These are phyloP conservation scores for Machimus rusticus DNA, from an alignment of 2,888 invertebrate species.

Conservation along the genomic window DNA sequence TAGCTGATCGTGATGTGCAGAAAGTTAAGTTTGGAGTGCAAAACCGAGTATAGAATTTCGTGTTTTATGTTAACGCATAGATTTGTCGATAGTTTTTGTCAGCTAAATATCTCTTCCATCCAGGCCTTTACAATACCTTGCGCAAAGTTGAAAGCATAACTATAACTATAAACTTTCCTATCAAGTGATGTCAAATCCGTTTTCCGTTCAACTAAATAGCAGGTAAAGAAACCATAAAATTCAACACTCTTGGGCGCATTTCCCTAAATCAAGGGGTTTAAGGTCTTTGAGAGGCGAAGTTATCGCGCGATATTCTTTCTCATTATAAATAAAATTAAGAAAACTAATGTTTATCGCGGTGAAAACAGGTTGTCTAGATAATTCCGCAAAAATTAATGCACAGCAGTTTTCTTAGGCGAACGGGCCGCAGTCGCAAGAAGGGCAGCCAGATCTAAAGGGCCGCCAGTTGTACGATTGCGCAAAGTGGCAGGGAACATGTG, in stretches of 20 bases:
- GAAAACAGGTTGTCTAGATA: conserved; percentile 47
- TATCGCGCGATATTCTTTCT: conserved; percentile 16
- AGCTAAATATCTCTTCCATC: background rate
- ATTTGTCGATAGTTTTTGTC: background rate
- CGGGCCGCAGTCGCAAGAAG: conserved; percentile 19
- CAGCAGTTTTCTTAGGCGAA: conserved; percentile 25
- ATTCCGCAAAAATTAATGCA: conserved; percentile 43
- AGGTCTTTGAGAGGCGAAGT: conserved; percentile 5
- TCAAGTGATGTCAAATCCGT: background rate
- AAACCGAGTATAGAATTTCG: no score
- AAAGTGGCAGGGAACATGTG: conserved; percentile 45
- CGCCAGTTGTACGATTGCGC: conserved; percentile 41
- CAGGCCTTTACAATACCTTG: background rate
- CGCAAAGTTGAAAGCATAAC: background rate
- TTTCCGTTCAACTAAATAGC: background rate
- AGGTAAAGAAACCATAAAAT: conserved; percentile 6
- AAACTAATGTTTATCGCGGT: conserved; percentile 44
- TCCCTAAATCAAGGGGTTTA: conserved; percentile 27
- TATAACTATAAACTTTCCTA: background rate
- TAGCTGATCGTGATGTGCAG: no score
- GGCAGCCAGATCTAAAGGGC: conserved; percentile 40
- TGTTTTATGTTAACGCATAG: no score
- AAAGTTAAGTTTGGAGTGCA: no score
- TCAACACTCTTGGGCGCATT: conserved; percentile 5
- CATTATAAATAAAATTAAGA: conserved; percentile 39